phyloP scores from a whole-genome alignment of 92 coral and sea anemone genomes.

The Epizoanthus illoricatus region DNA sequence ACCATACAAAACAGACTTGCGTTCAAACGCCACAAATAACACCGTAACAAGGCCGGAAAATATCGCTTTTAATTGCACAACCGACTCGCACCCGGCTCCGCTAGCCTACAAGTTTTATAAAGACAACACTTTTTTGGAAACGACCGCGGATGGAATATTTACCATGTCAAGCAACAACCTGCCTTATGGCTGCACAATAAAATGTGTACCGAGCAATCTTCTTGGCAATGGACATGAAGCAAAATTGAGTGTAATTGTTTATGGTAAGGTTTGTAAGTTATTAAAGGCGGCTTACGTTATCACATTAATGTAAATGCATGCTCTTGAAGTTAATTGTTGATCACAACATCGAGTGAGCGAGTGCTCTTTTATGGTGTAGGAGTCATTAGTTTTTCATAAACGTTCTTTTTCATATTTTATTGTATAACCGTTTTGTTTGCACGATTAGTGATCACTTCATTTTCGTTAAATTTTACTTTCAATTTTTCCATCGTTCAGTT shows the following conservation, averaged over 20 bases:
- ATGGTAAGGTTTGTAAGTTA: conserved; percentile 10
- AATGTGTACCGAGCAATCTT: conserved; percentile 2
- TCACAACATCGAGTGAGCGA: no score
- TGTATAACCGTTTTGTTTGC: no score
- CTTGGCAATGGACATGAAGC: neutral
- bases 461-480: no score
- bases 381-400: no score
- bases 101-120: conserved; percentile 13
- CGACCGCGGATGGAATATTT: conserved; percentile 20
- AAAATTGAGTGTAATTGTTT: neutral
- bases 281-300: neutral
- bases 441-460: no score
- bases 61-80: conserved; percentile 19
- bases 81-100: conserved; percentile 11
- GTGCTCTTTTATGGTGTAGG: no score
- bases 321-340: no score
- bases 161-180: neutral
- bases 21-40: conserved; percentile 12
- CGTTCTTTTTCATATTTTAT: no score
- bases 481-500: no score
- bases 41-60: conserved; percentile 13
- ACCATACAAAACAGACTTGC: conserved; percentile 35
- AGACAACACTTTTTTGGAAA: neutral
- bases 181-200: neutral
- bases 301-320: no score